Conservation (phyloP, 1,140 invertebrate species). For the Heliconius himera region DNA sequence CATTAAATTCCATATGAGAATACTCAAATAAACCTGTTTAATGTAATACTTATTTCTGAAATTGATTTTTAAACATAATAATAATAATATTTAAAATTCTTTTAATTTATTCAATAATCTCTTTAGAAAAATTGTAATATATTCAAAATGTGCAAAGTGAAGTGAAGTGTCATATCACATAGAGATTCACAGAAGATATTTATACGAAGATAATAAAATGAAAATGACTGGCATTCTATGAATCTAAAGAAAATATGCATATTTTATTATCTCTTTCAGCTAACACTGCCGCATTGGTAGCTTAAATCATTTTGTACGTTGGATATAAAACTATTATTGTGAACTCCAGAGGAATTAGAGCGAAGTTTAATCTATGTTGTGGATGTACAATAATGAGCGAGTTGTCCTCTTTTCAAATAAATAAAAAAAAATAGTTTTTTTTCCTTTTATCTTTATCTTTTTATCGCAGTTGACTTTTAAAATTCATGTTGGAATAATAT, state of each 20-base stretch:
- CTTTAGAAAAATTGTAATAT: too few species aligned
- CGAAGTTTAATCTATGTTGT: background rate
- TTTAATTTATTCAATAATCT: too few species aligned
- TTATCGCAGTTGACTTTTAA: too few species aligned
- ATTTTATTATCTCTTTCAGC: background rate
- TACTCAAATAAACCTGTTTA: slow-evolving; percentile 82
- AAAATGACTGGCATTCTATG: background rate
- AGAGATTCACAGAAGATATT: background rate
- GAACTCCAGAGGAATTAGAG: slow-evolving; percentile 7
- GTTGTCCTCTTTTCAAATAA: background rate
- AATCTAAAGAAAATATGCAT: background rate
- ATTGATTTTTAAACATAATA: too few species aligned
- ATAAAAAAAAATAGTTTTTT: background rate
- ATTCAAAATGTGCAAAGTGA: background rate
- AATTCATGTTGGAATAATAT: too few species aligned
- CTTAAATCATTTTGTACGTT: slow-evolving; percentile 5
- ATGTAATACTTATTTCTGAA: background rate
- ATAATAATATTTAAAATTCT: too few species aligned
- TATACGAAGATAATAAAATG: background rate
- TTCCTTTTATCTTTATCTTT: background rate
- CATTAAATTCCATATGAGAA: slow-evolving; percentile 84
- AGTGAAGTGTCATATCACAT: background rate
- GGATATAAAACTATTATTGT: slow-evolving; percentile 13
- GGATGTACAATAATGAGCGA: slow-evolving; percentile 1
- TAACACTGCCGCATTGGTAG: background rate